phyloP scores from a whole-genome alignment of 2,797 vertebrate species.

The Oophaga sylvatica region DNA sequence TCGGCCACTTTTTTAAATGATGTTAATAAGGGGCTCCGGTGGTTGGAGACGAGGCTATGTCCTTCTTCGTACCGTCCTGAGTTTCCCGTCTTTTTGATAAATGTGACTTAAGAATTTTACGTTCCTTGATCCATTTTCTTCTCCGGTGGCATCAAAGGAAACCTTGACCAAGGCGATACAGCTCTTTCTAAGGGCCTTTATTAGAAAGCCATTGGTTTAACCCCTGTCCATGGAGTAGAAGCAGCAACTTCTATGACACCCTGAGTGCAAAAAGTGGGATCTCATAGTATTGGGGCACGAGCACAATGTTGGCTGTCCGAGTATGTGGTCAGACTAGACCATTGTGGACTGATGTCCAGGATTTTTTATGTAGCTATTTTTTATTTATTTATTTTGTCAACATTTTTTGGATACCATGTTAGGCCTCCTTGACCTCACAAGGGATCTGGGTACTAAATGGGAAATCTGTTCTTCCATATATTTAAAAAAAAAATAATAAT shows the following conservation, averaged over 20 bases:
- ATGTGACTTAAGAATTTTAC: background rate
- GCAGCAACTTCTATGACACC: background rate
- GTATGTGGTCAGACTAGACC: background rate
- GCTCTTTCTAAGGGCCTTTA: background rate
- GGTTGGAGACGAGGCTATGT: background rate
- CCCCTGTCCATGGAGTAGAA: too few relatives aligned
- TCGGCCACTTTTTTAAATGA: constrained; percentile 5
- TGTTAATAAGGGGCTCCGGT: constrained; percentile 5
- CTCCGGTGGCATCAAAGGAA: background rate
- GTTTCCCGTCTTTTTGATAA: background rate
- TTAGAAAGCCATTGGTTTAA: too few relatives aligned
- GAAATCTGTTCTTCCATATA: too few relatives aligned
- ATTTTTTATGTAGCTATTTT: background rate
- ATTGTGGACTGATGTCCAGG: background rate
- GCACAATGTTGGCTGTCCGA: background rate
- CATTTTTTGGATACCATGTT: background rate
- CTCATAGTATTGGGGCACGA: background rate
- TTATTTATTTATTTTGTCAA: background rate
- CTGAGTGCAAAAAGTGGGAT: background rate
- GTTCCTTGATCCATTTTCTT: background rate
- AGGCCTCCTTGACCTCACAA: too few relatives aligned
- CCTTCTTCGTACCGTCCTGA: background rate
- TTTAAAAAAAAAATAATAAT: too few relatives aligned
- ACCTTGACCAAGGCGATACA: background rate
- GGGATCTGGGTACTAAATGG: too few relatives aligned